phyloP scores from a whole-genome alignment of 2,888 invertebrate genomes.

The Leptogaster cylindrica region DNA sequence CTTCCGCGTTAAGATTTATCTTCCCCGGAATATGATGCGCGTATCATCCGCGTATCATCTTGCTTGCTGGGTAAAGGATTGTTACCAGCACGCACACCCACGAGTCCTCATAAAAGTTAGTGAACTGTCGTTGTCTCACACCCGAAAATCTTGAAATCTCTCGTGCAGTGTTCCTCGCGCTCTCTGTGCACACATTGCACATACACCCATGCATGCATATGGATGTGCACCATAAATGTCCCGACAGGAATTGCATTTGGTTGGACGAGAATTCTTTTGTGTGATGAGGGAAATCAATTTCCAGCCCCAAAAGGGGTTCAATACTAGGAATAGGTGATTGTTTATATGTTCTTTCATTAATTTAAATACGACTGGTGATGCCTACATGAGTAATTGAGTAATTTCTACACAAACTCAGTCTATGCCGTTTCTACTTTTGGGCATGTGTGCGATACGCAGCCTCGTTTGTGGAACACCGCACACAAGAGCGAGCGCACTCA shows the following conservation, averaged over 20 bases:
- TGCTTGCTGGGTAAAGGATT: no score
- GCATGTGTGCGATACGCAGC: neutral
- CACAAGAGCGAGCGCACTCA: neutral
- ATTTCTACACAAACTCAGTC: neutral
- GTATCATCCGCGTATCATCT: no score
- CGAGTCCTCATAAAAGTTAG: no score
- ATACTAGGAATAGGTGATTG: neutral
- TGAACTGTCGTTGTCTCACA: no score
- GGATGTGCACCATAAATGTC: no score
- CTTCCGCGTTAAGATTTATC: no score
- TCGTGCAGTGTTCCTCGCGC: no score
- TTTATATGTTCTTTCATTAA: neutral
- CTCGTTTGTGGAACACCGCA: neutral
- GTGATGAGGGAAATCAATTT: neutral
- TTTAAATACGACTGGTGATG: neutral
- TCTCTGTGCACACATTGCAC: no score
- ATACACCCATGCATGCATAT: no score
- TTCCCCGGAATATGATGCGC: no score
- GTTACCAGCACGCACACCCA: no score
- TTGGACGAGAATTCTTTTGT: neutral
- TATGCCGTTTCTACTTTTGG: neutral
- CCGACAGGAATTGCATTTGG: neutral
- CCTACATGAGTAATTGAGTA: neutral
- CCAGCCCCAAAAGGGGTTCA: neutral
- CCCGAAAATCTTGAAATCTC: no score